Evolutionary conservation across 2,797 vertebrate species (phyloP), one percentile per base, ranked within the genome.

Genomic region (Ficedula albicollis): DNA sequence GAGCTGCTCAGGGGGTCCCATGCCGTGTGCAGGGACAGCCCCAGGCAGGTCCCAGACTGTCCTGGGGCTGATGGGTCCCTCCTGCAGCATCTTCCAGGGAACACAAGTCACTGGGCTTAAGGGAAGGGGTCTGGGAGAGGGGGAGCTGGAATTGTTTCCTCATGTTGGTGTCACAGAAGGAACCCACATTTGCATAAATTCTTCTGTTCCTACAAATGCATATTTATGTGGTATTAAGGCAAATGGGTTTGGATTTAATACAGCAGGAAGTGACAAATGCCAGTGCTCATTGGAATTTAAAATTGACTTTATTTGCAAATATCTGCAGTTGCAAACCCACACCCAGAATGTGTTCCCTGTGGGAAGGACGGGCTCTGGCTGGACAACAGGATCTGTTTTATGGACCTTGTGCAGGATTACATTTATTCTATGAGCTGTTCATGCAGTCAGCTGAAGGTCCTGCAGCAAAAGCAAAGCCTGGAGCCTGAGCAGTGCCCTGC

Each of bases 171-270:
- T 81, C 91, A 51, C 74, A 69, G 80, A 75, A 86, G 86, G 93
- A 32, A 73, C 34, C 79, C 75, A 8, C 32, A 88, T 97, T 96
- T 97, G 92, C 93, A 96, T 96, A 82, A 80, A 91, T 89, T 56
- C 25, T 21, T 70, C 87, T 93, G 46, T 92, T 97, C 81, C 6
- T 87, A 89, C 29, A 3, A 87, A 94, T 94, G 84, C 85, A 95
- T 96, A 90, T 90, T 95, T 75, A 96, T 93, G 32, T 48, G 84
- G 55, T 69, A 84, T 96, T 95, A 97, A 78, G 72, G 88, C 76
- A 96, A 97, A 79, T 55, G 78, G 69, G 17, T 90, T 94, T 78
- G 95, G 80, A 79, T 86, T 96, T 95, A 94, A 79, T 97, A 70
- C 83, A 14, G 14, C 59, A 86, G 79, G 44, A 86, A 96, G 88